Evolutionary conservation across 2,797 vertebrate species (phyloP), one percentile per base, ranked within the genome.

Genomic region (Falco novaeseelandiae): DNA sequence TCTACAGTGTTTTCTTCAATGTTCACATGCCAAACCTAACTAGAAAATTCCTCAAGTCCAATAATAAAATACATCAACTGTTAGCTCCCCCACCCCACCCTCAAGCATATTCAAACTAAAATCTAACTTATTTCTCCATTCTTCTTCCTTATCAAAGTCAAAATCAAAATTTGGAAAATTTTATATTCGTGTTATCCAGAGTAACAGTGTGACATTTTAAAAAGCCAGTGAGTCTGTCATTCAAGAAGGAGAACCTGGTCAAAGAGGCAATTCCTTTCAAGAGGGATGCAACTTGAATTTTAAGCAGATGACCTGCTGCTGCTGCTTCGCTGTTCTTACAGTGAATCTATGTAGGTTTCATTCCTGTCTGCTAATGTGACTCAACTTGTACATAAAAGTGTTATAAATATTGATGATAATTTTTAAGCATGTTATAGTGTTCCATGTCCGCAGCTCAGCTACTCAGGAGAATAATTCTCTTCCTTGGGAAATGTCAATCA

Each of bases 391-490:
- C 46, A 66, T 77, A 71, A 72, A 89, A 82, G 13, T 77, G 42
- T 70, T 80, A 87, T 83, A 92, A 90, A 94, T 76, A 52, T 84
- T 96, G 66, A 89, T 91, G 42, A 34, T 34, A 87, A 89, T 70
- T 87, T 19, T 85, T 90, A 92, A 94, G 58, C 14, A 57, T 48
- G 36, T 52, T 77, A 62, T 23, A 82, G 38, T 52, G 34, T 72
- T 79, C 30, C 9, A 7, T 49, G 70, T 42, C 61, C 88, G 42
- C 23, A 66, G 20, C 49, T 74, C 36, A 87, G 21, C 48, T 73
- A 30, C 26, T 79, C 32, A 23, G 32, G 69, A 93, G 38, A 36
- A 65, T 58, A 70, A 84, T 62, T 54, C 13, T 58, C 16, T 67
- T 93, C 36, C 42, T 67, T 87, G 27, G 46, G 51, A 94, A 90